These are phyloP conservation scores for Philereme vetulata DNA, from an alignment of 2,888 invertebrate genomes.

Conservation along the genomic window DNA sequence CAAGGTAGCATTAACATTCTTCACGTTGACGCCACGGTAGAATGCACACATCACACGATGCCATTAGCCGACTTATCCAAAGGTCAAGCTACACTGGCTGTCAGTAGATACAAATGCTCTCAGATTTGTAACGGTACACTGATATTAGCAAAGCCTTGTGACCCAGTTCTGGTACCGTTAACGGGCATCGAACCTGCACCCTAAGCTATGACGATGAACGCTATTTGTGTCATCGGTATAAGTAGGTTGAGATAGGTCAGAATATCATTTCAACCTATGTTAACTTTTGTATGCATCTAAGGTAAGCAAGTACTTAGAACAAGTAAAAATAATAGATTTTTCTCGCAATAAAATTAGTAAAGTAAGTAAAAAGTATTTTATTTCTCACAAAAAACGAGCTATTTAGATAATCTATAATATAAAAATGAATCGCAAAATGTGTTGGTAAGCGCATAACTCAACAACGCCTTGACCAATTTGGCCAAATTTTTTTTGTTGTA, in stretches of 20 bases:
- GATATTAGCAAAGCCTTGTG: slow-evolving; percentile 82
- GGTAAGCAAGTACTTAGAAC: neutral
- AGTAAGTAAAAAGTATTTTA: no score
- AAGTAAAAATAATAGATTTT: no score
- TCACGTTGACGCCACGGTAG: neutral
- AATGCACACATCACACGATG: neutral
- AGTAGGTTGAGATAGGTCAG: slow-evolving; percentile 38
- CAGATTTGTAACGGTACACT: slow-evolving; percentile 71
- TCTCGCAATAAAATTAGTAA: no score
- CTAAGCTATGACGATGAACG: slow-evolving; percentile 46
- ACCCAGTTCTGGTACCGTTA: slow-evolving; percentile 76
- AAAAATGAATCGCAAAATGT: no score
- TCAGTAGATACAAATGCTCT: slow-evolving; percentile 55
- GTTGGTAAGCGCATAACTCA: no score
- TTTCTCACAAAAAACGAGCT: no score
- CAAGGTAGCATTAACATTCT: no score
- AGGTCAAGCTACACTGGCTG: slow-evolving; percentile 46
- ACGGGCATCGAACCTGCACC: slow-evolving; percentile 68
- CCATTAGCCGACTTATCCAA: neutral
- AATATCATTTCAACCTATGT: neutral
- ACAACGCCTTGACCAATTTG: no score
- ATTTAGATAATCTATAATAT: no score
- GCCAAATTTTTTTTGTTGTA: no score
- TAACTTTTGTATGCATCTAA: no score
- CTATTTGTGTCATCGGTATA: slow-evolving; percentile 40